Conservation (phyloP, 2,113 vertebrate species). For the human region DNA sequence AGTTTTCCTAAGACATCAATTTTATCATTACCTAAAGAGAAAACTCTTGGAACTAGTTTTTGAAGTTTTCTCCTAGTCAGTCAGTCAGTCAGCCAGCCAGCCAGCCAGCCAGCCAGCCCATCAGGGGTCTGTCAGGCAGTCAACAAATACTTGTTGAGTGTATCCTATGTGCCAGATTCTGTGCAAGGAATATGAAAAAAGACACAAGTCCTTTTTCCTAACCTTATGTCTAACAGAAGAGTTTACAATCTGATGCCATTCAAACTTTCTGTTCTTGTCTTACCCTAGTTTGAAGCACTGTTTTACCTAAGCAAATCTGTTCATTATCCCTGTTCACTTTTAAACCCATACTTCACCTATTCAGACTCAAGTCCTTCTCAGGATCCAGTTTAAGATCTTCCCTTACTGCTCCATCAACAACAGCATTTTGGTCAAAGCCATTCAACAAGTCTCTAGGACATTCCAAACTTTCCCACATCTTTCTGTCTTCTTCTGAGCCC, state of each 20-base stretch:
- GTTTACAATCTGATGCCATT: background rate
- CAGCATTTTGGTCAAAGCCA: too few relatives aligned
- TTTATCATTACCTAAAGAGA: background rate
- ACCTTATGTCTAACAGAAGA: background rate
- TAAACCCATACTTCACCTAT: background rate
- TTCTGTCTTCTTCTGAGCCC: too few relatives aligned
- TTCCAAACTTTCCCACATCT: too few relatives aligned
- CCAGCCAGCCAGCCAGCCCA: background rate
- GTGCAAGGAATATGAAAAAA: constrained; percentile 15
- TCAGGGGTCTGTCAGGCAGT: background rate
- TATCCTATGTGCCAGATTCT: background rate
- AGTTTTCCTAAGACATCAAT: background rate
- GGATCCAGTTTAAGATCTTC: background rate
- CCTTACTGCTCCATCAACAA: background rate
- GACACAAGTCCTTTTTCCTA: background rate
- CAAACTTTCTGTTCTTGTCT: background rate
- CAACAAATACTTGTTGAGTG: background rate
- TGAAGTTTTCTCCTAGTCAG: background rate
- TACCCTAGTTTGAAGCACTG: background rate
- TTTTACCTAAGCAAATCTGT: background rate
- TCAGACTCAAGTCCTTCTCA: background rate
- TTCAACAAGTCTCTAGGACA: too few relatives aligned
- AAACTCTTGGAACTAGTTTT: background rate
- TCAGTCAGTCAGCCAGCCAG: background rate
- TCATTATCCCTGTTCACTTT: background rate